These are phyloP conservation scores for Pteropus rufus DNA, from an alignment of 2,797 vertebrate genomes.

Conservation along the genomic window DNA sequence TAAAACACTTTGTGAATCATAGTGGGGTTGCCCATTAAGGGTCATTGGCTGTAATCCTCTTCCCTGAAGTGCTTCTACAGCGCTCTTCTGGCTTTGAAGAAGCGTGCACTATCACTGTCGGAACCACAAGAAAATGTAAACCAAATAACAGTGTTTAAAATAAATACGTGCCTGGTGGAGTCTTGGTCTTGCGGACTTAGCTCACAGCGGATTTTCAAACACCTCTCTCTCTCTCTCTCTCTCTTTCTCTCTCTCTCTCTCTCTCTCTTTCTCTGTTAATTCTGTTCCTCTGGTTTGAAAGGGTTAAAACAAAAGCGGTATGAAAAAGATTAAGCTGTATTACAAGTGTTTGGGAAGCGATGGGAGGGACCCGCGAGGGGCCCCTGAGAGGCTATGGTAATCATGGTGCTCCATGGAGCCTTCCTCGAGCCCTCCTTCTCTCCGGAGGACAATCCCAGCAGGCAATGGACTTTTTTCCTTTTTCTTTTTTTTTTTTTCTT, in stretches of 20 bases:
- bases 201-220: not conserved
- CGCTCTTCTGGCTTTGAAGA: constrained; percentile 22
- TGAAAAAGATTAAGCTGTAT: not conserved
- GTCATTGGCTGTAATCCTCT: not conserved
- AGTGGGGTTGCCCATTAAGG: not conserved
- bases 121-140: constrained; percentile 44
- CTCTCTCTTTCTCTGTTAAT: not conserved
- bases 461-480: not conserved
- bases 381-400: not conserved
- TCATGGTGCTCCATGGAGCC: not conserved
- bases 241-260: too few species aligned
- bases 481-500: not conserved
- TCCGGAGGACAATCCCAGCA: not conserved
- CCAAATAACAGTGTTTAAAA: constrained; percentile 57
- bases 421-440: not conserved
- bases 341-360: not conserved
- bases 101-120: not conserved
- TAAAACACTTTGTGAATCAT: constrained; percentile 50
- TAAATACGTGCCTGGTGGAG: constrained; percentile 1
- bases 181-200: constrained; percentile 34
- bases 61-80: not conserved
- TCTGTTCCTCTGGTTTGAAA: constrained; percentile 12
- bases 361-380: not conserved
- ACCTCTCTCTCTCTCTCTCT: too few species aligned
- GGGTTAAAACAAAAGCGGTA: not conserved